Evolutionary conservation across 2,888 invertebrate species (phyloP), one percentile per base, ranked within the genome.

Genomic region (Lochmaea capreae): DNA sequence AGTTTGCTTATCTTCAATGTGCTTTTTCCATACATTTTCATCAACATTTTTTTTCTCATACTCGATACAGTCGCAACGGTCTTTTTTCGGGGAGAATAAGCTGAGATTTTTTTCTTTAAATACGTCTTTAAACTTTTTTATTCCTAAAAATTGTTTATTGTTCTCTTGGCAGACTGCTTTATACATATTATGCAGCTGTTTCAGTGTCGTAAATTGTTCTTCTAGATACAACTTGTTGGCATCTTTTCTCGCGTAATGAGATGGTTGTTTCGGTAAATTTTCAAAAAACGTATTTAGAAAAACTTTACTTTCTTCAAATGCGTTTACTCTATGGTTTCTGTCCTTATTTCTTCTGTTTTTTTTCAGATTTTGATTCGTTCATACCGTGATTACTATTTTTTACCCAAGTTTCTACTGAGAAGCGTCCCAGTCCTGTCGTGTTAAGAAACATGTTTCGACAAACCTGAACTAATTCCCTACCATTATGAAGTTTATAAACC

Each of bases 211-310:
- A 43, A 69, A 76, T 3, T 67, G 65, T 57, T 70, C 54, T 74
- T 80, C 80, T 70, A 81, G 76, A 73, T 81, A 80, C 26, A 78
- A 57, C 78, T 81, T 81, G n/a, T 67, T 67, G 11, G 76, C 67
- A 54, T 76, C 67, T 63, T 77, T 71, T 66, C 81, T 63, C 12
- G 58, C 77, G 70, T 80, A 82, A 70, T 81, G 81, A 2, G 79
- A 80, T 18, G 79, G 77, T 67, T 78, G 73, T 75, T 81, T 81
- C 26, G 79, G 79, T 63, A 81, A 71, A 49, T 68, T n/a, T 18
- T 76, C 58, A 42, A 80, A 75, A 73, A 78, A 78, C 18, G 43
- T 22, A 49, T 59, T 70, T 54, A 76, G 46, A 67, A 63, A 49
- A n/a, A 14, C 11, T n/a, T 49, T 49, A n/a, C n/a, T 49, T n/a